These are phyloP conservation scores for Zaprionus tsacasi DNA, from an alignment of 1,140 invertebrate species.

Conservation along the genomic window DNA sequence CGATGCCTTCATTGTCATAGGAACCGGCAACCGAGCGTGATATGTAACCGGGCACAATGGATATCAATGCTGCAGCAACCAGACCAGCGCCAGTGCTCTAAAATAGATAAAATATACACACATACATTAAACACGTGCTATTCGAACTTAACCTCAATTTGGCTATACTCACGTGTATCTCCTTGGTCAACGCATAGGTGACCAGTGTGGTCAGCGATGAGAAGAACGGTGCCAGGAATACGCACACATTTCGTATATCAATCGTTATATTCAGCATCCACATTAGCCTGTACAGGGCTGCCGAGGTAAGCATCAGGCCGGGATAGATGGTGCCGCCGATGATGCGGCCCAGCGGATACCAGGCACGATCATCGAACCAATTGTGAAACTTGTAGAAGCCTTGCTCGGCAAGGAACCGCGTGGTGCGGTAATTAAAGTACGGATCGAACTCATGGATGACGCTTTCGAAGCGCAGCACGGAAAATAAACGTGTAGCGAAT, in stretches of 20 bases:
- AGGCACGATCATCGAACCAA: conserved; percentile 99
- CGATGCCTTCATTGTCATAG: conserved; percentile 99
- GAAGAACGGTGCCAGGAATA: conserved; percentile 98
- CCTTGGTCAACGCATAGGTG: conserved; percentile 97
- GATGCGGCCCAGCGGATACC: conserved; percentile 98
- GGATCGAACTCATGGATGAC: conserved; percentile 99
- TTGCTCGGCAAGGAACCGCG: conserved; percentile 96
- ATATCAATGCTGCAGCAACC: conserved; percentile 96
- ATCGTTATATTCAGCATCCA: conserved; percentile 97
- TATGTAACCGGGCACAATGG: conserved; percentile 99
- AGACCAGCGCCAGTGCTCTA: conserved; percentile 96
- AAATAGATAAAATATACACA: conserved; percentile 10
- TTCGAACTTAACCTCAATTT: conserved; percentile 50
- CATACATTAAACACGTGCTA: conserved; percentile 6
- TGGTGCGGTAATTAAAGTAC: conserved; percentile 99
- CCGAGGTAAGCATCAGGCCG: conserved; percentile 98
- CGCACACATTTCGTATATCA: conserved; percentile 98
- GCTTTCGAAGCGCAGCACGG: conserved; percentile 98
- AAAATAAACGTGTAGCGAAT: conserved; percentile 97
- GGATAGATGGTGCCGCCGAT: conserved; percentile 99
- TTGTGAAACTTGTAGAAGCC: conserved; percentile 99
- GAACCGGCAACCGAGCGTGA: conserved; percentile 98
- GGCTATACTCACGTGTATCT: conserved; percentile 90
- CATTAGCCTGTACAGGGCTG: conserved; percentile 94
- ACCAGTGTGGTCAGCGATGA: conserved; percentile 98